phyloP scores from a whole-genome alignment of 2,888 invertebrate genomes.

The Drosophila limbata region DNA sequence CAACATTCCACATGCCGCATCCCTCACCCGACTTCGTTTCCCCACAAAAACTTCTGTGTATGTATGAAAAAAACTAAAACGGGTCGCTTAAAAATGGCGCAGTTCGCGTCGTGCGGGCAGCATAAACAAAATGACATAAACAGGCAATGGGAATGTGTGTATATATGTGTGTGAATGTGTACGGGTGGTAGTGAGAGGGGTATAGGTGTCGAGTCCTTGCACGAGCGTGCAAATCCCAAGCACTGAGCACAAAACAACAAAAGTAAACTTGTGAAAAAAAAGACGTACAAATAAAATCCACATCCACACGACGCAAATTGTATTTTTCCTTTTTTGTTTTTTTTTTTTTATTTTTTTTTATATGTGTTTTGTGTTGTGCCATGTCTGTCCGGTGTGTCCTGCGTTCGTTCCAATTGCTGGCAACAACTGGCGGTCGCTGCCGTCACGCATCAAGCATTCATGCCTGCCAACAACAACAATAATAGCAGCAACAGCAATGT shows the following conservation, averaged over 20 bases:
- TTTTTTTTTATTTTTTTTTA: constrained; percentile 23
- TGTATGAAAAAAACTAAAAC: constrained; percentile 54
- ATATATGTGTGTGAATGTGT: neutral
- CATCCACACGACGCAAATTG: constrained; percentile 70
- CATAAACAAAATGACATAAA: constrained; percentile 75
- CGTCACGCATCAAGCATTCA: constrained; percentile 80
- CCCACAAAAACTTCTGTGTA: constrained; percentile 4
- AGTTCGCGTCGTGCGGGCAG: constrained; percentile 61
- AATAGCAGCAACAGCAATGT: constrained; percentile 15
- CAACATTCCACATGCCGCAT: constrained; percentile 7
- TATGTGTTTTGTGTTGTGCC: constrained; percentile 31
- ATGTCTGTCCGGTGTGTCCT: constrained; percentile 52
- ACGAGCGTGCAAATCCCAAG: constrained; percentile 71
- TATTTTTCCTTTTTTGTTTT: constrained; percentile 49
- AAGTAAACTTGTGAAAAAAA: constrained; percentile 61
- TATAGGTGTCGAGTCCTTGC: constrained; percentile 71
- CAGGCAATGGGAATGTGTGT: constrained; percentile 45
- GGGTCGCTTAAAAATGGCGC: constrained; percentile 61
- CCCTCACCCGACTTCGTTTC: neutral
- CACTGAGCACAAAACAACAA: constrained; percentile 60
- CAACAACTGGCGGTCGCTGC: constrained; percentile 78
- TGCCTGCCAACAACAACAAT: constrained; percentile 57
- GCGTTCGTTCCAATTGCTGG: constrained; percentile 73
- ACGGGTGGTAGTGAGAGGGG: neutral
- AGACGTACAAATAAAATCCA: constrained; percentile 68